Base-by-base conservation (phyloP, 2,797 vertebrate species). In the Sebastes umbrosus region DNA sequence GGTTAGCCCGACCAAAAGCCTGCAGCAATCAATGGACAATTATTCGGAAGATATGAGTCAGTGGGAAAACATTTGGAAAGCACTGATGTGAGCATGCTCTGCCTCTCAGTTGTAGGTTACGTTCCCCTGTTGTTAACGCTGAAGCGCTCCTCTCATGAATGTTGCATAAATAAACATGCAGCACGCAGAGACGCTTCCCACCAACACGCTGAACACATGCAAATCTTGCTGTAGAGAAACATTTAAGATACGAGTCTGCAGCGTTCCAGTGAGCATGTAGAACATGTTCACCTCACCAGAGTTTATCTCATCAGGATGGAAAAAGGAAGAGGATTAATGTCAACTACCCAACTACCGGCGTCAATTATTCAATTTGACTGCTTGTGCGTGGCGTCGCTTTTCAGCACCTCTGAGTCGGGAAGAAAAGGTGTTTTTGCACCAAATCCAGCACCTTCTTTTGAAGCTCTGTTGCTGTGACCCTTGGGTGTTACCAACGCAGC, bases 221-320 rank as follows among this genome's bases (percentile, higher is more conserved):
- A 77, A 58, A 76, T 73, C 58, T 58, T 54, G 54, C 77, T 72
- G 32, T 13, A 11, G 39, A 46, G 77, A 43, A 12, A 68, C 18
- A 13, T 12, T 22, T 18, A 32, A 59, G 68, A 82, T 46, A 31
- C 6, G 46, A 69, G 60, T 12, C 20, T 0, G 46, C 79, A 13
- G 59, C 6, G 12, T 70, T 62, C 22, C 71, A 29, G 29, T 12
- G n/a, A 84, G 75, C 73, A 43, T 34, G 67, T 1, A 55, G 63
- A 73, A 75, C 12, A 18, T n/a, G 66, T 52, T 88, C 78, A 83
- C 74, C 62, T 88, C 64, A 67, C n/a, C 43, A 50, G 63, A 73
- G 46, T 7, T 7, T 32, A 50, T 34, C 70, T 76, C 24, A 52
- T 73, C 63, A 43, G 75, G 46, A 25, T 8, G 46, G 68, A 52